Base-by-base conservation (phyloP, 2,888 invertebrate genomes). In the Eilema griseolum region DNA sequence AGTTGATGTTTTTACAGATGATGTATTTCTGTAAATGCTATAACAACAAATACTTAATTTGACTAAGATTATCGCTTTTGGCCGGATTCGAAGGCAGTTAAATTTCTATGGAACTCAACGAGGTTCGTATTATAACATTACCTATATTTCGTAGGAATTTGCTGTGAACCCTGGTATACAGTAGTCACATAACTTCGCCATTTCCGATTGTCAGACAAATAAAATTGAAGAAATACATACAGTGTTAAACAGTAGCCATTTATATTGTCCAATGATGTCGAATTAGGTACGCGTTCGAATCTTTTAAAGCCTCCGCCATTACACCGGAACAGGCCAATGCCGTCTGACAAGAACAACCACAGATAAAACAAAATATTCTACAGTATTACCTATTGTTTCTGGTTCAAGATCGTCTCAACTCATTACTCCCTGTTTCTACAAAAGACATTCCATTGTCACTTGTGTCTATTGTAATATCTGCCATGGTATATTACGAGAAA, bases 371-470 rank as follows among this genome's bases (percentile, higher is more conserved):
- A 61, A n/a, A 3, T 33, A 31, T 28, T 61, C 31, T 61, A 20
- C 2, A 33, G 31, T 31, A 33, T 31, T 70, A 66, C 67, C 75
- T 71, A 76, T 81, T 77, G 79, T 83, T 74, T 83, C 71, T 83
- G 72, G 83, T 81, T 79, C 83, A 83, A 82, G 83, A 78, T 67
- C 81, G 78, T 79, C 72, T 67, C 82, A 78, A 79, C 75, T 79
- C 83, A 82, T 77, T 81, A 77, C 77, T 76, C 67, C 70, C 69
- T 64, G 71, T 68, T 77, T 75, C 66, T 10, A 74, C 71, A 71
- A 67, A 64, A 56, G 46, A 69, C 20, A 64, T 72, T 16, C 61
- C 41, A 70, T 61, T 70, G 66, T 66, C 52, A 41, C 65, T 71
- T 73, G 52, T 76, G 26, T 65, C 70, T 71, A 74, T 81, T 78